Evolutionary conservation across 2,113 vertebrate species (phyloP).

Genomic region (Patagioenas fasciata): DNA sequence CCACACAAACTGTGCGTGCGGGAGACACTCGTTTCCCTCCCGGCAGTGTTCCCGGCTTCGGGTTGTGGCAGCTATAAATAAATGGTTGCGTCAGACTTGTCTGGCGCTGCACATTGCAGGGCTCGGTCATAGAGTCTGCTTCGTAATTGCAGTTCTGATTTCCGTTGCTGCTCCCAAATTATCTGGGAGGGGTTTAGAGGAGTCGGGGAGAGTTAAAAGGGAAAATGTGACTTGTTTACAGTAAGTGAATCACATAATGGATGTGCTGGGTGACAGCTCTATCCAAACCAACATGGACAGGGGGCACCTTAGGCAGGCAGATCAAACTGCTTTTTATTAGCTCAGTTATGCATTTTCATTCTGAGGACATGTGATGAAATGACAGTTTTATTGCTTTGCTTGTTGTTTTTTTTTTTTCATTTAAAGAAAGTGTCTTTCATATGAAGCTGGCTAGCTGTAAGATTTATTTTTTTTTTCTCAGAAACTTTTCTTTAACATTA

Average conservation of each 20-base stretch:
- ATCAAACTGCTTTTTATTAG: background rate
- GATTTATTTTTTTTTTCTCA: background rate
- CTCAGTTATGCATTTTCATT: background rate
- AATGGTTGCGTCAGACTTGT: constrained; percentile 10
- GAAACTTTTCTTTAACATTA: background rate
- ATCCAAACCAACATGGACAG: background rate
- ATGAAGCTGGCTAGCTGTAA: background rate
- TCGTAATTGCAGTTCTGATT: constrained; percentile 50
- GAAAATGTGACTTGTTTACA: constrained; percentile 56
- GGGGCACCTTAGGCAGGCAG: background rate
- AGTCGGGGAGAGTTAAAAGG: constrained; percentile 55
- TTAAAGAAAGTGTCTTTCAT: background rate
- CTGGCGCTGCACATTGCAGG: background rate
- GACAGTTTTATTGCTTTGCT: background rate
- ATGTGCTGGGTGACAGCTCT: background rate
- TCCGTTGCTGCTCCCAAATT: constrained; percentile 43
- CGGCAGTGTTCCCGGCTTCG: background rate
- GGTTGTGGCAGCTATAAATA: constrained; percentile 40
- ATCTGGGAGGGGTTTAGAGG: constrained; percentile 51
- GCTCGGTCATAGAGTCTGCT: constrained; percentile 27
- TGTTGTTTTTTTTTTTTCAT: background rate
- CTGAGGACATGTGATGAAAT: background rate
- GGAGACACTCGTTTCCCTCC: background rate
- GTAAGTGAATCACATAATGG: background rate
- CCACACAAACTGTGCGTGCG: fast-evolving